Evolutionary conservation across 2,888 invertebrate species (phyloP).

Genomic region (Meloe dianella): DNA sequence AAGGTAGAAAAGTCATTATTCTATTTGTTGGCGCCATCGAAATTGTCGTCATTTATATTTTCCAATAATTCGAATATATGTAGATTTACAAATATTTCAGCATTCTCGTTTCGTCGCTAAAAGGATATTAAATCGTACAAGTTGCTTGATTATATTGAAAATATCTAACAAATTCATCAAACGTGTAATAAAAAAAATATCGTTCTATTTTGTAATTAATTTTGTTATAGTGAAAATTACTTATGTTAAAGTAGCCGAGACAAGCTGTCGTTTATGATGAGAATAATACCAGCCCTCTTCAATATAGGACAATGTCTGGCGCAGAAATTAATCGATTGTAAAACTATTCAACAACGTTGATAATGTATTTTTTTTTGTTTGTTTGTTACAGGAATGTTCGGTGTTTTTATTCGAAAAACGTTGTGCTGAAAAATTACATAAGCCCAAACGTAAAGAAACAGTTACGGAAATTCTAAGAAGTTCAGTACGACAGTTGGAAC

Average conservation of each 20-base stretch:
- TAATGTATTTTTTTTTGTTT: background rate
- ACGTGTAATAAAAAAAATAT: background rate
- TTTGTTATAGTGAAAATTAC: background rate
- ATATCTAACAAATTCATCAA: too few relatives aligned
- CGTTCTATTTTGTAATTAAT: background rate
- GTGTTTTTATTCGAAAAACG: conserved; percentile 94
- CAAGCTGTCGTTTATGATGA: background rate
- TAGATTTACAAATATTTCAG: background rate
- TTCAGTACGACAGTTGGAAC: conserved; percentile 80
- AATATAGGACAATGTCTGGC: too few relatives aligned
- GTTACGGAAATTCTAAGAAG: conserved; percentile 85
- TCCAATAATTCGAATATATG: background rate
- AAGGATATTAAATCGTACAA: background rate
- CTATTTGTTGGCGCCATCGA: background rate
- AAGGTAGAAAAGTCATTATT: background rate
- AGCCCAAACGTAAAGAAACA: conserved; percentile 89
- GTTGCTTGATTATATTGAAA: background rate
- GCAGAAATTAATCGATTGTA: too few relatives aligned
- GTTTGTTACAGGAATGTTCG: conserved; percentile 84
- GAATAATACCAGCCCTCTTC: background rate
- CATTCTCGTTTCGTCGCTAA: background rate
- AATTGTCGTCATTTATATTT: background rate
- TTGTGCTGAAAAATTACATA: conserved; percentile 89
- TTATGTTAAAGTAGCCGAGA: too few relatives aligned
- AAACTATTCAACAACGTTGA: background rate